Evolutionary conservation across 1,140 invertebrate species (phyloP), one percentile per base, ranked within the genome.

Genomic region (Lycorma delicatula): DNA sequence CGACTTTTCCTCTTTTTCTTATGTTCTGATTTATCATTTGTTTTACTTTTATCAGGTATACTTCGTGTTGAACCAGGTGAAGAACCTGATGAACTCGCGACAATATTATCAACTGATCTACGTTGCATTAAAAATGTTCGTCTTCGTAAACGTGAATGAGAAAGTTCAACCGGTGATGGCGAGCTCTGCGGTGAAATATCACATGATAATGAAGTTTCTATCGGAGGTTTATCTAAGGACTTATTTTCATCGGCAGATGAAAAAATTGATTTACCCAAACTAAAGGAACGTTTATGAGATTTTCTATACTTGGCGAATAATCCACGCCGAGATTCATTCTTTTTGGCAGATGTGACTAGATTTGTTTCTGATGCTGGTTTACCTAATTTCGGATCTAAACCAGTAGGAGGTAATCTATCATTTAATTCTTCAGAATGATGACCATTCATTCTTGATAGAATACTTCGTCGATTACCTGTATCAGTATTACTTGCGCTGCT

Each of bases 341-440:
- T 46, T 16, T 56, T 52, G 18, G 22, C 41, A 5, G 29, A 23
- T 1, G 44, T 25, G 5, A 27, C 36, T 31, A 49, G 20, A 46
- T 60, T 58, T 3, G 55, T 46, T 49, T 59, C 56, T 1, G 54
- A 57, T 23, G 26, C 57, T 7, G 54, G 51, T 31, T 60, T 61
- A 16, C 18, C 12, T 1, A 23, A 31, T 16, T 60, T 44, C 20
- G 29, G 34, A 9, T 51, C 26, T 25, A 66, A 66, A 56, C 66
- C 64, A 29, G 52, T 56, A 51, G 68, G 64, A 31, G 58, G 56
- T n/a, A 62, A 52, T 36, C 66, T 61, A 60, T 68, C 67, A 27
- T 62, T 61, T 53, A 69, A 70, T 56, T 66, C 71, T 64, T 69
- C 70, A 0, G 68, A 64, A 47, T 47, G 49, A 16, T 52, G 49